Base-by-base conservation (phyloP, 2,113 vertebrate genomes). In the Anseranas semipalmata region DNA sequence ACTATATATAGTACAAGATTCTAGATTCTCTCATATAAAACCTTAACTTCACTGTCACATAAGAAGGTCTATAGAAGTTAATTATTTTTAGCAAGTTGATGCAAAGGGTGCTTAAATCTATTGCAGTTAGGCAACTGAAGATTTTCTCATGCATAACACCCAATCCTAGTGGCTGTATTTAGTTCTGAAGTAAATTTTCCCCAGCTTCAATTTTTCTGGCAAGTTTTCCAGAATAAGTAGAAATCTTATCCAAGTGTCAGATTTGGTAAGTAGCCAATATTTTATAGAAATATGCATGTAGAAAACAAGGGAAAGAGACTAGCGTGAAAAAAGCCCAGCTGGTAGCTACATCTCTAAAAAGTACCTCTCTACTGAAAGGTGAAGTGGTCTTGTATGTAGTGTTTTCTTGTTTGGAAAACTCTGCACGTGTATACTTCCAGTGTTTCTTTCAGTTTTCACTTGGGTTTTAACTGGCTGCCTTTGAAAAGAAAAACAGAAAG, bases 281-380 rank as follows among this genome's bases (percentile, higher is more conserved):
- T 93, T 95, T 93, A 30, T 33, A 83, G 72, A 96, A 95, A 89
- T 80, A 59, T 32, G 53, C 33, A n/a, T 94, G 58, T 75, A 96
- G 66, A 91, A 91, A 94, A 71, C 20, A 7, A n/a, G 58, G 33
- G 80, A 75, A 75, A 66, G 72, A 85, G 52, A 30, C 22, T 71
- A 68, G 35, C 70, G 58, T 81, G 60, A 32, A 87, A 89, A 95
- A 88, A 52, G 30, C 0, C 0, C 35, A 82, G 56, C 52, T 94
- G 46, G 35, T 89, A 89, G 70, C 46, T 87, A 33, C 14, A 58
- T 52, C 46, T 87, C 19, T 85, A 22, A 71, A 77, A 92, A 58
- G 25, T 77, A 20, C 7, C 21, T 68, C 48, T 68, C 35, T 67
- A 21, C 35, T 56, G 39, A 76, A 77, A 71, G 68, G 37, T 21